These are phyloP conservation scores for Percopsis transmontana DNA, from an alignment of 2,113 vertebrate genomes.

Conservation along the genomic window DNA sequence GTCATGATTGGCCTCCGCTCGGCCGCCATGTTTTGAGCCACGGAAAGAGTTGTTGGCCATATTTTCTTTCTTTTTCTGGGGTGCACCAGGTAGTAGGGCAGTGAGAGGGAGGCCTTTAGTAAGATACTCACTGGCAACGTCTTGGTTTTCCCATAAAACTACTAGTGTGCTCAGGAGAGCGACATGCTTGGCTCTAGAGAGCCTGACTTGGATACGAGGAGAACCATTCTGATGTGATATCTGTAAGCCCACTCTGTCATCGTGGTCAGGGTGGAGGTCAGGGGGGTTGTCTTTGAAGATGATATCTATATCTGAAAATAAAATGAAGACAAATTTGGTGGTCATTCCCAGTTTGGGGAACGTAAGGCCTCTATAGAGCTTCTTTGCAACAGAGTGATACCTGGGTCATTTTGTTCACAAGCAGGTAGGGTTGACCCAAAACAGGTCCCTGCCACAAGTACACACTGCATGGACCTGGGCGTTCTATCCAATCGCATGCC, in stretches of 20 bases:
- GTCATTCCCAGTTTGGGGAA: too few species aligned
- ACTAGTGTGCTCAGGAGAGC: constrained; percentile 76
- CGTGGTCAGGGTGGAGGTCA: constrained; percentile 25
- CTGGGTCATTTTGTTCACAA: too few species aligned
- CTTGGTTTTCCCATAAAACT: constrained; percentile 76
- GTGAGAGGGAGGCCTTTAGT: constrained; percentile 68
- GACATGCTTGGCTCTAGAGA: constrained; percentile 71
- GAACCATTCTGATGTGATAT: constrained; percentile 64
- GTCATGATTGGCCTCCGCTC: constrained; percentile 85
- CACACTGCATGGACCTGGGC: too few species aligned
- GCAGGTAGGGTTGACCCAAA: too few species aligned
- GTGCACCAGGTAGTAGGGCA: constrained; percentile 66
- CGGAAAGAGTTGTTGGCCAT: constrained; percentile 94
- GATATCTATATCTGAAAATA: constrained; percentile 39
- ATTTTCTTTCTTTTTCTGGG: constrained; percentile 72
- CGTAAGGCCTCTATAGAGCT: too few species aligned
- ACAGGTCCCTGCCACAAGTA: too few species aligned
- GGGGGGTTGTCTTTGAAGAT: constrained; percentile 2
- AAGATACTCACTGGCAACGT: constrained; percentile 67
- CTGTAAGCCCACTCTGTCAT: constrained; percentile 78
- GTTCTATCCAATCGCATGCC: too few species aligned
- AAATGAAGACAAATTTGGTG: too few species aligned
- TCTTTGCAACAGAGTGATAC: too few species aligned
- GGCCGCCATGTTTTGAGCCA: constrained; percentile 84
- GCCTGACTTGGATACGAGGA: constrained; percentile 68